phyloP scores from a whole-genome alignment of 2,888 invertebrate genomes.

The Embidobia sp. region DNA sequence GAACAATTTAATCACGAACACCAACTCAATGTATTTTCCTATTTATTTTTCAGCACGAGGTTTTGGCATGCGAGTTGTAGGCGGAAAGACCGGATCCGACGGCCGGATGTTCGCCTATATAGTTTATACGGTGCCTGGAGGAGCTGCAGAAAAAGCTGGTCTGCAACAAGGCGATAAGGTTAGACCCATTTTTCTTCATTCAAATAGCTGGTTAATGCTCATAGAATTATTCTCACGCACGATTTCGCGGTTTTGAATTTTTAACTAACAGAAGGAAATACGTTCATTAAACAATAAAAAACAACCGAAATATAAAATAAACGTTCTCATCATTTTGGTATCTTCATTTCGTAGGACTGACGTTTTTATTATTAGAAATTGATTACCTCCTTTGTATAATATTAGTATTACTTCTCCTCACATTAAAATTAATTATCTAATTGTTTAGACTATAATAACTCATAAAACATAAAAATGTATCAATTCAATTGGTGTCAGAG shows the following conservation, averaged over 20 bases:
- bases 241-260: neutral
- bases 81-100: constrained; percentile 93
- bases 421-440: too few species aligned
- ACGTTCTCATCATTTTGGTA: too few species aligned
- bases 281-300: too few species aligned
- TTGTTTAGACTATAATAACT: too few species aligned
- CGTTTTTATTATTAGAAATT: too few species aligned
- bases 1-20: neutral
- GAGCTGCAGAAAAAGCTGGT: constrained; percentile 94
- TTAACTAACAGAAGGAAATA: too few species aligned
- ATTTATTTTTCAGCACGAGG: constrained; percentile 84
- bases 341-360: too few species aligned
- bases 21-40: neutral
- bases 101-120: constrained; percentile 94
- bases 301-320: too few species aligned
- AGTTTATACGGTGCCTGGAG: constrained; percentile 95
- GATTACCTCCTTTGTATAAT: too few species aligned
- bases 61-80: constrained; percentile 97
- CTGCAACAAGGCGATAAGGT: constrained; percentile 95
- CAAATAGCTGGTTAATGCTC: constrained; percentile 6
- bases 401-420: too few species aligned
- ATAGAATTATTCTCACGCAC: neutral
- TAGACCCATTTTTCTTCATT: constrained; percentile 75
- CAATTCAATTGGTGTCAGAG: too few species aligned
- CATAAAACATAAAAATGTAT: too few species aligned